These are phyloP conservation scores for Meghimatium bilineatum DNA, from an alignment of 2,888 invertebrate species.

Conservation along the genomic window DNA sequence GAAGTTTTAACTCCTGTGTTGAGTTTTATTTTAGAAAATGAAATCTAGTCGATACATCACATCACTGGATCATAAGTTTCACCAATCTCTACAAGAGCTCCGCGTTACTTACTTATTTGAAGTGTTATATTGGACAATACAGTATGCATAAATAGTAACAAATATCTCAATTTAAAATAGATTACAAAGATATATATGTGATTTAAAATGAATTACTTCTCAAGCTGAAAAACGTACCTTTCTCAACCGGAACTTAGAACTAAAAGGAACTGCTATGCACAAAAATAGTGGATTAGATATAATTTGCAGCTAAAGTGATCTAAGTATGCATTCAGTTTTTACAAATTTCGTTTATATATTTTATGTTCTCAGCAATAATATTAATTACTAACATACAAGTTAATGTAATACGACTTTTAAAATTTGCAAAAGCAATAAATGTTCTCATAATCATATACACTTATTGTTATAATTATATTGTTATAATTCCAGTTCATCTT, in stretches of 20 bases:
- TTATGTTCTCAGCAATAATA: background rate
- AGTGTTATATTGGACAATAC: background rate
- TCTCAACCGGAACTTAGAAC: constrained; percentile 1
- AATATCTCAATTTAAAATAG: background rate
- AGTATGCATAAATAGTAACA: background rate
- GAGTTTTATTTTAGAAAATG: no score
- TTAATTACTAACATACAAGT: background rate
- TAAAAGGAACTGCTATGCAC: background rate
- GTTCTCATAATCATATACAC: background rate
- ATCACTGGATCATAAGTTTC: background rate
- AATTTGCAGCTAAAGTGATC: background rate
- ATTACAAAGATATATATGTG: background rate
- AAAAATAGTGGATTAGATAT: constrained; percentile 4
- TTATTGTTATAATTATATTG: background rate
- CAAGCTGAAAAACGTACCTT: background rate
- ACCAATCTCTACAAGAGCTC: background rate
- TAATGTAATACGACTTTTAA: background rate
- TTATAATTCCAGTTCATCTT: background rate
- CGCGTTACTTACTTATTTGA: background rate
- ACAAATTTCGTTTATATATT: background rate
- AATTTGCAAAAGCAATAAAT: background rate
- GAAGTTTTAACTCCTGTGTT: no score
- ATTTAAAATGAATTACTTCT: background rate
- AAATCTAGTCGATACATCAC: no score
- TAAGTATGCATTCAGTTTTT: background rate